Conservation (phyloP, 1,140 invertebrate genomes). For the Panulirus ornatus region DNA sequence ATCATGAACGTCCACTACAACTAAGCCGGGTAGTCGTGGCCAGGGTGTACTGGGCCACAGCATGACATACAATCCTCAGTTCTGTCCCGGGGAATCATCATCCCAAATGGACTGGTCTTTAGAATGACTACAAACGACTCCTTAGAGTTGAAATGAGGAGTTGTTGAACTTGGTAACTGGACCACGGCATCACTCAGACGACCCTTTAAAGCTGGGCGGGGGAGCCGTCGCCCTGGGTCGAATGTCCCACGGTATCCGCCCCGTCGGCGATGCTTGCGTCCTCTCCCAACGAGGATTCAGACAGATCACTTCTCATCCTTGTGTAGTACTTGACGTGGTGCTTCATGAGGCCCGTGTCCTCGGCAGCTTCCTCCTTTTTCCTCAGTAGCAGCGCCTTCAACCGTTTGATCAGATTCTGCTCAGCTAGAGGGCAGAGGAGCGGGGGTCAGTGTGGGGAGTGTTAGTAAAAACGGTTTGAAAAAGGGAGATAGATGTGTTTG, state of each 20-base stretch:
- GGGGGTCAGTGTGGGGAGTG: not conserved
- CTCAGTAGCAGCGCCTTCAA: slow-evolving; percentile 38
- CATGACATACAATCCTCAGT: not conserved
- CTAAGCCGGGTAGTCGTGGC: too few relatives aligned
- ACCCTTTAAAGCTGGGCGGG: not conserved
- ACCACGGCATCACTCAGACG: not conserved
- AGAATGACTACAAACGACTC: too few relatives aligned
- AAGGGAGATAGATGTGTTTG: too few relatives aligned
- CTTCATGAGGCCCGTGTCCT: slow-evolving; percentile 76
- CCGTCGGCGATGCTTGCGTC: not conserved
- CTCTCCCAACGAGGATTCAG: slow-evolving; percentile 65
- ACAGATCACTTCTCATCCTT: slow-evolving; percentile 75
- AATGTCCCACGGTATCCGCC: not conserved
- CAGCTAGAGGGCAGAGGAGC: slow-evolving; percentile 26
- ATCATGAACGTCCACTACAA: not conserved
- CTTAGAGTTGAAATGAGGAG: too few relatives aligned
- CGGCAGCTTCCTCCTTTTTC: slow-evolving; percentile 50
- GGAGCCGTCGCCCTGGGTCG: not conserved
- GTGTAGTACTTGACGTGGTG: slow-evolving; percentile 77
- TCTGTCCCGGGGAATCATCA: too few relatives aligned
- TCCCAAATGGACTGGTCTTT: too few relatives aligned
- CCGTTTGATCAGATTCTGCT: slow-evolving; percentile 46
- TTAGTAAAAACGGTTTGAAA: too few relatives aligned
- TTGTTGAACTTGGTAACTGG: too few relatives aligned
- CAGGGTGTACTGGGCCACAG: not conserved